Percentiles rank a stretch among this genome's conserved stretches.
Evolutionary conservation across 2,888 invertebrate genomes (phyloP).

Genomic region (Pollenia angustigena): DNA sequence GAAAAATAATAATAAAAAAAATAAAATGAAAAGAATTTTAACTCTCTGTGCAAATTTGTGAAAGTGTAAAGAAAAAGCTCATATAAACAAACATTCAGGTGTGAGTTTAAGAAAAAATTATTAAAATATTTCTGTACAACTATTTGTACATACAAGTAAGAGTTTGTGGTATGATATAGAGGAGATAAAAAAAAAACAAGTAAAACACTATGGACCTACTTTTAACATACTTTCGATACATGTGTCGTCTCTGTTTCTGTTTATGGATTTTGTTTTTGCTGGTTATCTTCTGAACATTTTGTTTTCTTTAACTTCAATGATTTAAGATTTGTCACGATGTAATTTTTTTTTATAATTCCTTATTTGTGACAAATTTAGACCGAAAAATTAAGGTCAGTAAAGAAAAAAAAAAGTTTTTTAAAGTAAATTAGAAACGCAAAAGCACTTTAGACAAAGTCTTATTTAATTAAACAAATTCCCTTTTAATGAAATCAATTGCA

Average conservation of each 20-base stretch:
- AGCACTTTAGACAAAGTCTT: background rate
- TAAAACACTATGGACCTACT: slow-evolving; percentile 36
- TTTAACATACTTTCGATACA: slow-evolving; percentile 21
- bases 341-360: slow-evolving; percentile 25
- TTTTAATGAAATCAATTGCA: slow-evolving; percentile 8
- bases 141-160: background rate
- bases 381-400: slow-evolving; percentile 65
- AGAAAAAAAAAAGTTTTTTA: no score
- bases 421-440: background rate
- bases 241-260: slow-evolving; percentile 27
- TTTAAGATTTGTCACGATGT: slow-evolving; percentile 32
- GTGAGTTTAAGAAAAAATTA: background rate
- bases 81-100: slow-evolving; percentile 16
- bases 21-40: slow-evolving; percentile 3
- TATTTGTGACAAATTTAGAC: slow-evolving; percentile 59
- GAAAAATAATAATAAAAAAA: background rate
- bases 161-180: background rate
- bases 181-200: slow-evolving; percentile 4
- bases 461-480: background rate
- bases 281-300: slow-evolving; percentile 13
- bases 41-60: slow-evolving; percentile 63
- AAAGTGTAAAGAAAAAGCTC: slow-evolving; percentile 68
- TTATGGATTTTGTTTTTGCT: background rate
- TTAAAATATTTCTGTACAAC: slow-evolving; percentile 10
- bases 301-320: slow-evolving; percentile 15